Percentiles rank a stretch among this genome's conserved stretches.
Evolutionary conservation across 2,888 invertebrate genomes (phyloP).

Genomic region (Leucophenga montana): DNA sequence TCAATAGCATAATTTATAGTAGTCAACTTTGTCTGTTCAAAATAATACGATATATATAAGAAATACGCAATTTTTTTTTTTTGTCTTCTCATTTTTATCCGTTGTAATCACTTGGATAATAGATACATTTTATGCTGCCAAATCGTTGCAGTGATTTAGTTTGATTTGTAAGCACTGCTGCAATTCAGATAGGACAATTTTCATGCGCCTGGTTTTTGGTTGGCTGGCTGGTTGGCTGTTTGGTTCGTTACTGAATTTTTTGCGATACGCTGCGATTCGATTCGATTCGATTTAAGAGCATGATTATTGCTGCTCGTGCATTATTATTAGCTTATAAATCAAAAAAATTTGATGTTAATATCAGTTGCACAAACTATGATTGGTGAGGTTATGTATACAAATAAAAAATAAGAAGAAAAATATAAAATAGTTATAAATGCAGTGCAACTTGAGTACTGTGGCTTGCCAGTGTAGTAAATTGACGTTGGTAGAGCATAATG

Average conservation of each 20-base stretch:
- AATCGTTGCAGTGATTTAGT: slow-evolving; percentile 7
- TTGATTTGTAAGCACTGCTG: slow-evolving; percentile 23
- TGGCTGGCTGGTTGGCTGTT: too few relatives aligned
- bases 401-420: too few relatives aligned
- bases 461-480: too few relatives aligned
- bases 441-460: too few relatives aligned
- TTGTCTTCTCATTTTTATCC: slow-evolving; percentile 9
- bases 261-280: too few relatives aligned
- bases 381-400: too few relatives aligned
- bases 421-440: too few relatives aligned
- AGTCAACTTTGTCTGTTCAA: slow-evolving; percentile 28
- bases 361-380: too few relatives aligned
- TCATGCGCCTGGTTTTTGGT: slow-evolving; percentile 32
- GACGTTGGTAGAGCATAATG: too few relatives aligned
- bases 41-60: not conserved
- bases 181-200: slow-evolving; percentile 25
- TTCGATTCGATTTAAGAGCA: slow-evolving; percentile 44
- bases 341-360: slow-evolving; percentile 37
- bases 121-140: slow-evolving; percentile 23
- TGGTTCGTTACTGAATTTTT: slow-evolving; percentile 33
- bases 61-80: too few relatives aligned
- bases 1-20: slow-evolving; percentile 59
- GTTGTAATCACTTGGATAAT: slow-evolving; percentile 31
- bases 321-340: slow-evolving; percentile 62
- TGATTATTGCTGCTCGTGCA: slow-evolving; percentile 54